These are phyloP conservation scores for Hylyphantes graminicola DNA, from an alignment of 1,140 invertebrate genomes.

Conservation along the genomic window DNA sequence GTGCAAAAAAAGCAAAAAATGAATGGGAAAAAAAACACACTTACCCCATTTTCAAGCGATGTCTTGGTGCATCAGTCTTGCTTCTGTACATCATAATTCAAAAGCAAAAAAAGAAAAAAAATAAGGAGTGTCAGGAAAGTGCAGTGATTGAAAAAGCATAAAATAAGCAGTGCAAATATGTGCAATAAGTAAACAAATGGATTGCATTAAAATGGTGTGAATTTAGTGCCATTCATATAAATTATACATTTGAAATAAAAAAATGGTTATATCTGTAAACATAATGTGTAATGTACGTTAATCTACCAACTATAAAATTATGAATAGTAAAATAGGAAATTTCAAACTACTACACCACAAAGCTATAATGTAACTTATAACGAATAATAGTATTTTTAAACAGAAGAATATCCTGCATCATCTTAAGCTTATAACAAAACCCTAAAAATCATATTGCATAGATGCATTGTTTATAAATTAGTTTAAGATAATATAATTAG, in stretches of 20 bases:
- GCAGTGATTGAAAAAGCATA: constrained; percentile 38
- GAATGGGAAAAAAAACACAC: background rate
- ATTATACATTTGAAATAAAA: background rate
- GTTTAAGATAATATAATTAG: no score
- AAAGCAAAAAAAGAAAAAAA: constrained; percentile 30
- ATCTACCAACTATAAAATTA: no score
- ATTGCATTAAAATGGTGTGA: background rate
- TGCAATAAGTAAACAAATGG: background rate
- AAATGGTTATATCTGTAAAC: background rate
- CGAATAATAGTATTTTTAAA: no score
- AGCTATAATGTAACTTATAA: no score
- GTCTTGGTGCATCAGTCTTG: constrained; percentile 20
- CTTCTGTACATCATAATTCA: constrained; percentile 23
- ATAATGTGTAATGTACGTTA: background rate
- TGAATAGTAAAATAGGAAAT: no score
- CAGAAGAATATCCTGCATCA: no score
- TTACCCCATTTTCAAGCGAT: constrained; percentile 29
- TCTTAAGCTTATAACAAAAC: no score
- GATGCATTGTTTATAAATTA: no score
- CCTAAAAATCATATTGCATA: no score
- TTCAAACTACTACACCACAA: no score
- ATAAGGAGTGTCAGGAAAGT: constrained; percentile 44
- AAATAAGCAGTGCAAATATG: background rate
- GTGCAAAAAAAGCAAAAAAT: constrained; percentile 4
- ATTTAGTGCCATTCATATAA: background rate